Base-by-base conservation (phyloP, 2,797 vertebrate genomes). In the Sparidentex hasta region DNA sequence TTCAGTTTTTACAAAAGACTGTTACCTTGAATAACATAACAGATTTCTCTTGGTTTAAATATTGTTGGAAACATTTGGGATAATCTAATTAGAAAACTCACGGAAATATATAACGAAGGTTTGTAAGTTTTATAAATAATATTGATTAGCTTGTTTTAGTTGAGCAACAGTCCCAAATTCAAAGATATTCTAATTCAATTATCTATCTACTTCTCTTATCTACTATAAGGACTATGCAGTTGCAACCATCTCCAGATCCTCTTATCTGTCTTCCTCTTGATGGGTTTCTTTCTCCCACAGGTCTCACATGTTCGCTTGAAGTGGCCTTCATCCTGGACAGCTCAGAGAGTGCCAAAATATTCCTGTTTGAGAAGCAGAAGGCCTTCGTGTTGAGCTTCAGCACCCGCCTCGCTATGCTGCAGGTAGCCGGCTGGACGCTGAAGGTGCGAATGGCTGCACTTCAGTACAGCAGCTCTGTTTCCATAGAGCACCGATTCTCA, bases 261-360 rank as follows among this genome's bases (percentile, higher is more conserved):
- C 47, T 7, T 18, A 4, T 21, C 25, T 14, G 20, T 9, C 38
- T 3, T 43, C 16, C 4, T 11, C 48, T 70, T 74, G 56, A 18
- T 13, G 66, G 29, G 46, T 72, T 57, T 72, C 9, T 58, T 43
- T 77, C 48, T 55, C 18, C 46, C 12, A 12, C 84, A 95, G 94
- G 82, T 75, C 52, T 58, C 47, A 52, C 64, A 2, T 96, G 95
- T 70, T 74, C 80, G 0, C 80, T 96, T 80, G 94, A 95, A 70
- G 91, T 96, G 82, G 90, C 94, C 17, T 98, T 98, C 89, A 93
- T 98, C 38, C 70, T 98, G 93, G 97, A 98, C 94, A 98, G 97
- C 89, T 99, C 98, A 0, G 97, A 98, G 89, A 98, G 96, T 18
- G 95, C 96, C 16, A 96, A 95, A 84, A 89, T 87, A 16, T 9